Conservation (phyloP, 1,140 invertebrate species). For the Dendroctonus ponderosae region DNA sequence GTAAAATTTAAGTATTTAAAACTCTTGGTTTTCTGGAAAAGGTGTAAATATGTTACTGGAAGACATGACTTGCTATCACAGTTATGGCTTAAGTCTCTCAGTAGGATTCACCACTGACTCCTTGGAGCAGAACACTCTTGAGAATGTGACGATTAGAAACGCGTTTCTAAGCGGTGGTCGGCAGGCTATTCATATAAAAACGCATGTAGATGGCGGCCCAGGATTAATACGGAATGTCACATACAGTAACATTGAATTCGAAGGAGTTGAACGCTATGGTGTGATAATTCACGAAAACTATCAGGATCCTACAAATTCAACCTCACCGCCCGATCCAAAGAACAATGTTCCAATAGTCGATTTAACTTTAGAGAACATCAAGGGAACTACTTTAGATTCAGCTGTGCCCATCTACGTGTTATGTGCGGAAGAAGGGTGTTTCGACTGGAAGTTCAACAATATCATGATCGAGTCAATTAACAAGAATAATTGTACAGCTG, state of each 20-base stretch:
- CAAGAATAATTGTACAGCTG: conserved; percentile 1
- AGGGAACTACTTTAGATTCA: background rate
- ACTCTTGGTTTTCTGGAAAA: background rate
- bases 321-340: background rate
- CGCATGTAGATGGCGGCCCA: conserved; percentile 18
- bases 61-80: conserved; percentile 23
- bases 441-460: conserved; percentile 8
- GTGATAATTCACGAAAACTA: too few species aligned
- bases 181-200: conserved; percentile 36
- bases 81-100: conserved; percentile 31
- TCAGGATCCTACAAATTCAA: too few species aligned
- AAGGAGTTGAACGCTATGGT: background rate
- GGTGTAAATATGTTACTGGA: conserved; percentile 19
- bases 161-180: conserved; percentile 12
- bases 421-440: conserved; percentile 17
- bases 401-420: conserved; percentile 9
- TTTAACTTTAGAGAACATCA: conserved; percentile 8
- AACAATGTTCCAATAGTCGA: conserved; percentile 15
- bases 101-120: conserved; percentile 17
- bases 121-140: conserved; percentile 12
- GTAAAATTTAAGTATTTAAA: background rate
- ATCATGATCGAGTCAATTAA: background rate
- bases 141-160: conserved; percentile 19
- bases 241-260: conserved; percentile 29
- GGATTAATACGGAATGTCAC: conserved; percentile 27